Percentiles rank a stretch among this genome's conserved stretches.
Conservation (phyloP, 2,888 invertebrate genomes). For the Incurvaria masculella region DNA sequence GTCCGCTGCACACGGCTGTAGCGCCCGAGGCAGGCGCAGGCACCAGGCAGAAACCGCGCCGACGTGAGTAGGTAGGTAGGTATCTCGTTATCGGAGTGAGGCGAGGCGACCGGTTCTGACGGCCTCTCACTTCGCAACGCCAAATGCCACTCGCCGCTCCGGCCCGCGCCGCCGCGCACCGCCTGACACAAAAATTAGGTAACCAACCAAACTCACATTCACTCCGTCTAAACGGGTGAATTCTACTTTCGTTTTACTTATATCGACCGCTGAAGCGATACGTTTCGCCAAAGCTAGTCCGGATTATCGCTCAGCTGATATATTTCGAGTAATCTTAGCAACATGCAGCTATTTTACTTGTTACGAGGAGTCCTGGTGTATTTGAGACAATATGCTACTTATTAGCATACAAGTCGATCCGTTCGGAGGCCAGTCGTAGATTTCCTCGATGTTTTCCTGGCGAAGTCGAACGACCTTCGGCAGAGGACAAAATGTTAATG, state of each 20-base stretch:
- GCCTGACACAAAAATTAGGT: slow-evolving; percentile 47
- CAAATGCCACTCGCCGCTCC: slow-evolving; percentile 37
- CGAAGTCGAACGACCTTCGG: slow-evolving; percentile 43
- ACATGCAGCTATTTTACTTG: too few species aligned
- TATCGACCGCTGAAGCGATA: not conserved
- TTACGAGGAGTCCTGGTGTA: too few species aligned
- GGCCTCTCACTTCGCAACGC: slow-evolving; percentile 56
- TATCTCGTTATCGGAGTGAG: slow-evolving; percentile 42
- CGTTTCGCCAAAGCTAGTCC: not conserved
- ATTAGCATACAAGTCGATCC: too few species aligned
- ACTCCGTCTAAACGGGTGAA: slow-evolving; percentile 26
- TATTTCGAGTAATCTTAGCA: too few species aligned
- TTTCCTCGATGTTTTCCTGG: slow-evolving; percentile 52
- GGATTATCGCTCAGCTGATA: too few species aligned
- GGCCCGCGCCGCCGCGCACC: not conserved
- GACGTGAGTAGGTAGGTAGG: slow-evolving; percentile 25
- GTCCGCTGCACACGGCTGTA: slow-evolving; percentile 18
- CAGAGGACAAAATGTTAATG: slow-evolving; percentile 47
- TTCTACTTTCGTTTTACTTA: not conserved
- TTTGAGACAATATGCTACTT: too few species aligned
- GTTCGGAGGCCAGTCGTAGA: slow-evolving; percentile 48
- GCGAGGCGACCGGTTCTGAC: slow-evolving; percentile 48
- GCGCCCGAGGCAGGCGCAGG: slow-evolving; percentile 16
- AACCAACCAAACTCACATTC: slow-evolving; percentile 46
- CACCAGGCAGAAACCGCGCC: slow-evolving; percentile 21